These are phyloP conservation scores for Hydrocynus forskahlii DNA, from an alignment of 2,797 vertebrate genomes.

Conservation along the genomic window DNA sequence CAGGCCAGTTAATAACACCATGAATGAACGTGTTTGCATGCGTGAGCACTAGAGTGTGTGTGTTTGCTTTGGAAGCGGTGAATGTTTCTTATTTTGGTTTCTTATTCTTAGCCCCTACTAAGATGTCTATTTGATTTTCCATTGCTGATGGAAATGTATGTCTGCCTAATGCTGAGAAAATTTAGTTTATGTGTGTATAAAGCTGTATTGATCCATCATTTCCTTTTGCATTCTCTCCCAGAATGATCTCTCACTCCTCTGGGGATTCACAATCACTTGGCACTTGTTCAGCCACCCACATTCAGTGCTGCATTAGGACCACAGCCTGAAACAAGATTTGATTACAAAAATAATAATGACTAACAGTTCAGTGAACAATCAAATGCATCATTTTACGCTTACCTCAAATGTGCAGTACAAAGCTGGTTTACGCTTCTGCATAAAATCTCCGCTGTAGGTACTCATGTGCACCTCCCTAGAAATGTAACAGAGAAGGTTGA, in stretches of 20 bases:
- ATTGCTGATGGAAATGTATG: neutral
- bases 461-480: no score
- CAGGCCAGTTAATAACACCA: slow-evolving; percentile 6
- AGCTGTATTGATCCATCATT: slow-evolving; percentile 6
- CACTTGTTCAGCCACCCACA: neutral
- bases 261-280: neutral
- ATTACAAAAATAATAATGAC: neutral
- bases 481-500: no score
- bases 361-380: neutral
- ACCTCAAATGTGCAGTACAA: no score
- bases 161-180: neutral
- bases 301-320: neutral
- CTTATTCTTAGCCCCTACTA: no score
- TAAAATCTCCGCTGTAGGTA: no score
- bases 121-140: neutral
- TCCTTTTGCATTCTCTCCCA: neutral
- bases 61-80: slow-evolving; percentile 25
- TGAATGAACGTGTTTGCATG: neutral
- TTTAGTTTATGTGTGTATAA: neutral
- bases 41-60: neutral
- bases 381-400: neutral
- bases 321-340: neutral
- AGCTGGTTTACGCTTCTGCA: no score
- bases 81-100: slow-evolving; percentile 2
- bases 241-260: neutral